Evolutionary conservation across 2,888 invertebrate genomes (phyloP), one percentile per base, ranked within the genome.

Genomic region (Drosophila mimetica): DNA sequence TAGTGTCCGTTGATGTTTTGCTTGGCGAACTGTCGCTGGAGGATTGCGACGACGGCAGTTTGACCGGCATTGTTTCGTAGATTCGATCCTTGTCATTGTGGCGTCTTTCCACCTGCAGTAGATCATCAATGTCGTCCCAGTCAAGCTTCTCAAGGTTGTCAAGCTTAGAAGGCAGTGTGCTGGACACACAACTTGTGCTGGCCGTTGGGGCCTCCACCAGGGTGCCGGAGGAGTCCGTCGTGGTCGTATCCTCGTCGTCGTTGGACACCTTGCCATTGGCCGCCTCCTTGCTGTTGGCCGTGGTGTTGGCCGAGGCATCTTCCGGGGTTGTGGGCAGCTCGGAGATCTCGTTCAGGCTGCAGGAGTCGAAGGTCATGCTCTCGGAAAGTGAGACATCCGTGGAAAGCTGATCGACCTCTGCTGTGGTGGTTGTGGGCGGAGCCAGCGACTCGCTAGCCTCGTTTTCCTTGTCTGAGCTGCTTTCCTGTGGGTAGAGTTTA

Each of bases 91-190:
- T 92, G 46, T 94, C 94, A 70, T 93, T 94, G 14, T 93, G 91
- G 81, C 93, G 93, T 37, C 95, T 92, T 88, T 95, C 95, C 2
- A 95, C 95, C 91, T 94, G 94, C 66, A 95, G 90, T 32, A 95
- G 90, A 77, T 95, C 95, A 86, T 95, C 95, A 37, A 95, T 91
- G 86, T 95, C 95, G 88, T 95, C 95, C 94, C 95, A 95, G 79
- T 95, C 94, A 83, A 94, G 91, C 63, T 93, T 93, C 76, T 94
- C 94, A 22, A 94, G 92, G 42, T 89, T 83, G 79, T 94, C 94
- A 69, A 95, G 89, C 88, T 95, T 95, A 52, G 94, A 93, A 13
- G 95, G 95, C 74, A 95, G 90, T 4, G 95, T 95, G 39, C 89
- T 89, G 4, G 91, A 90, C 18, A 85, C 75, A 51, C 88, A 81